Base-by-base conservation (phyloP, 1,140 invertebrate genomes). In the Dendrolimus kikuchii region DNA sequence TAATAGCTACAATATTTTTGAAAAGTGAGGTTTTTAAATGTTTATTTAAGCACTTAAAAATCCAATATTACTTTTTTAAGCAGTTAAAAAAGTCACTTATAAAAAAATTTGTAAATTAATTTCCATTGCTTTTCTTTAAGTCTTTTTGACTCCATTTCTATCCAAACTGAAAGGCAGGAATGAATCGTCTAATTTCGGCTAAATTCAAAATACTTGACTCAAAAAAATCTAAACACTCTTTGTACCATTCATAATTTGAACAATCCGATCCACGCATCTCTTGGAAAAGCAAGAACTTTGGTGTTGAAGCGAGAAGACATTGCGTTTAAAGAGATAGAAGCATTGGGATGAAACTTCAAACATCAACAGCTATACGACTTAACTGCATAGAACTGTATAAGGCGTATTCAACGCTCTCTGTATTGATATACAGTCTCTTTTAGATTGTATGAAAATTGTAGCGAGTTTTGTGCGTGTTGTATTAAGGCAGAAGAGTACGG, bases 401-500 rank as follows among this genome's bases (percentile, higher is more conserved):
- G 40, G 40, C 2, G 2, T n/a, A n/a, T 39, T 39, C 38, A 38
- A 49, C 6, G 7, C 4, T 36, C 5, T 51, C 8, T 23, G 2
- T 0, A 0, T 5, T 60, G 73, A 7, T 40, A 62, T 65, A 50
- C 5, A 57, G n/a, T 59, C 62, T 73, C 5, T 10, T 7, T 42
- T 59, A 39, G 5, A 7, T 4, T 8, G 7, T 8, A 57, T 8
- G 43, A 38, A 44, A 47, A 23, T 23, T 52, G 45, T 65, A 42
- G 62, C 80, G 73, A 72, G 75, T 60, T 74, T 82, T 72, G 77
- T 83, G 82, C 82, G 80, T 86, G 80, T 81, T 78, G 72, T 83
- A 81, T 80, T 77, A 83, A 81, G 76, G 76, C 76, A 86, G 82
- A 86, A 86, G 82, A 86, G 82, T 80, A 69, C 80, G 80, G 82